Base-by-base conservation (phyloP, 2,888 invertebrate species). In the Homarus gammarus region DNA sequence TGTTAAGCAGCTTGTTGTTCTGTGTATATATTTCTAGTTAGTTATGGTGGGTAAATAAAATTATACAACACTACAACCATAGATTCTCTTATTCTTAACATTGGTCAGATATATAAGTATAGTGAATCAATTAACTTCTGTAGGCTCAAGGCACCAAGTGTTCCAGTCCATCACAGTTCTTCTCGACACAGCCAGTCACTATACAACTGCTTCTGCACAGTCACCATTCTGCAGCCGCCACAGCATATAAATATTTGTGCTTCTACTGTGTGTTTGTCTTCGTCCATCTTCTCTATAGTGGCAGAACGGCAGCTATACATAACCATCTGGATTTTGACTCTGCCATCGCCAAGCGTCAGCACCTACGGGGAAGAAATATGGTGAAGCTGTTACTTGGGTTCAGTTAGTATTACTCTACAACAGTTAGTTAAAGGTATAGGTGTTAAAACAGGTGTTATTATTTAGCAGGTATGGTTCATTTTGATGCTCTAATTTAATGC, bases 321-420 rank as follows among this genome's bases (percentile, higher is more conserved):
- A 89, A 18, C 89, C 89, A 72, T 84, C n/a, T 27, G 90, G 90
- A 73, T 92, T 88, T 31, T 87, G 83, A 51, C 79, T 82, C 84
- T 92, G 92, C 92, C 92, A 92, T 6, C 92, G 61, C 92, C 92
- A 92, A 6, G 92, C 83, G 70, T 92, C 92, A 6, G 75, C 87
- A 75, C 91, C 91, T 91, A 89, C 3, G 70, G 68, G 27, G 38
- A 40, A 64, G 49, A 31, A 2, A 73, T 31, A 10, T 27, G 15
- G 27, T n/a, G n/a, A 3, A 38, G 70, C 31, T 36, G 15, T 0
- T 8, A 2, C 8, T 51, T 6, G 8, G 8, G 1, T 72, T 8
- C 18, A 27, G 33, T 31, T 31, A 1, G 10, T 40, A 22, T 40
- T 75, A 10, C 5, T 36, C 22, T 38, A 40, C 22, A 75, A 0